Conservation (phyloP, 2,113 vertebrate species). For the Nestor notabilis region DNA sequence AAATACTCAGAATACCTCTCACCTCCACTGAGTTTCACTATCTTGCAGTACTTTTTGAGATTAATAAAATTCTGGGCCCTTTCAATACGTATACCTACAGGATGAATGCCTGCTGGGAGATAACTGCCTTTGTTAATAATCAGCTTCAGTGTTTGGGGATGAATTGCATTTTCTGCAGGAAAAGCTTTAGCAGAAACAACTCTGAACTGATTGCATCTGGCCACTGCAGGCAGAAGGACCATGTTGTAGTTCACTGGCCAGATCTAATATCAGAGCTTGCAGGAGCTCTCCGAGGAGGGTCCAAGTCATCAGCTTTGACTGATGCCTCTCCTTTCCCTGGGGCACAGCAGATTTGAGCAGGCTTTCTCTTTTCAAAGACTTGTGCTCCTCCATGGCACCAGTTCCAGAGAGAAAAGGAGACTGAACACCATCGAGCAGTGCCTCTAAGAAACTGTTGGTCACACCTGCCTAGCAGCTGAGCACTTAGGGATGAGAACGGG, state of each 20-base stretch:
- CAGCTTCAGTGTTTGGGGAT: not conserved
- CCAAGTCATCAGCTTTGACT: not conserved
- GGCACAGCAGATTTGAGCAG: not conserved
- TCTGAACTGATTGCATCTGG: not conserved
- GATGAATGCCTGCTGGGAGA: not conserved
- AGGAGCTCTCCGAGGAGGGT: not conserved
- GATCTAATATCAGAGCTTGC: not conserved
- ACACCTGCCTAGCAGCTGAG: not conserved
- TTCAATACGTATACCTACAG: not conserved
- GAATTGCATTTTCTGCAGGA: not conserved
- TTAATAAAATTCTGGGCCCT: not conserved
- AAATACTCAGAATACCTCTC: not conserved
- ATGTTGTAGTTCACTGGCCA: not conserved
- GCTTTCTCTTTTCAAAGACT: not conserved
- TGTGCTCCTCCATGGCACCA: rapidly evolving
- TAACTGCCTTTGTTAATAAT: not conserved
- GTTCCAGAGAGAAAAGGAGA: not conserved
- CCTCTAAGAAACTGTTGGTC: not conserved
- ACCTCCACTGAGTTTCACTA: not conserved
- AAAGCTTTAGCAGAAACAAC: not conserved
- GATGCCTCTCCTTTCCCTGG: not conserved
- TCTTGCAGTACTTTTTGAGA: not conserved
- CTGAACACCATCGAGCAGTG: not conserved
- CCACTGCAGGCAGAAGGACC: not conserved
- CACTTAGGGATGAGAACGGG: not conserved